A percentile compares a stretch with the other conserved stretches of the same genome.
Conservation (phyloP, 2,888 invertebrate species). For the Pandemis corylana region DNA sequence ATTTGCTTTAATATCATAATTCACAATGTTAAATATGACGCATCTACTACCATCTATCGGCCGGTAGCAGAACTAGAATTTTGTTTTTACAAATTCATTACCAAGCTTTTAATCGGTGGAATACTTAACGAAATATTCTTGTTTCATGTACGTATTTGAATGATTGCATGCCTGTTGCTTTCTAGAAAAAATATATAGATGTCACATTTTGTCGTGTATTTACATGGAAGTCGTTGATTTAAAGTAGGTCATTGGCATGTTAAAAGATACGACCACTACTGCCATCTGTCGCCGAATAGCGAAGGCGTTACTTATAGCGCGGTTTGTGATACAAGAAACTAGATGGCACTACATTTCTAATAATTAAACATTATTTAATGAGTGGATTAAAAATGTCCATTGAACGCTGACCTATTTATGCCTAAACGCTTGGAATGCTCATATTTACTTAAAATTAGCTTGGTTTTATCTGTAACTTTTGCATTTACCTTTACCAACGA, state of each 20-base stretch:
- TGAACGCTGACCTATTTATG: not conserved
- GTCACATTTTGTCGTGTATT: too few species aligned
- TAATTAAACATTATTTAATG: not conserved
- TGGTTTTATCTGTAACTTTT: too few species aligned
- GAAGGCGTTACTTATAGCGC: not conserved
- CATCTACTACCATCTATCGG: not conserved
- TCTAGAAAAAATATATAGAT: too few species aligned
- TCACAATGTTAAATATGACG: not conserved
- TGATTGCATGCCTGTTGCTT: too few species aligned
- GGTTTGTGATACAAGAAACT: not conserved
- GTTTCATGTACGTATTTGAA: too few species aligned
- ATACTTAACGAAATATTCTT: too few species aligned
- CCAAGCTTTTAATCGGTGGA: too few species aligned
- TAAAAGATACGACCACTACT: constrained; percentile 43
- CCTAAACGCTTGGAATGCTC: too few species aligned
- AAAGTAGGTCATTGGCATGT: not conserved
- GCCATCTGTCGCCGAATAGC: constrained; percentile 43
- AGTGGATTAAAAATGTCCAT: not conserved
- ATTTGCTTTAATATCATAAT: too few species aligned
- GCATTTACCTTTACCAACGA: too few species aligned
- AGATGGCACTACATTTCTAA: not conserved
- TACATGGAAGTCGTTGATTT: too few species aligned
- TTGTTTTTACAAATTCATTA: not conserved
- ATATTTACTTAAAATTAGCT: too few species aligned
- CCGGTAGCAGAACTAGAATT: not conserved